These are phyloP conservation scores for Auanema freiburgensis DNA, from an alignment of 2,888 invertebrate genomes.

Conservation along the genomic window DNA sequence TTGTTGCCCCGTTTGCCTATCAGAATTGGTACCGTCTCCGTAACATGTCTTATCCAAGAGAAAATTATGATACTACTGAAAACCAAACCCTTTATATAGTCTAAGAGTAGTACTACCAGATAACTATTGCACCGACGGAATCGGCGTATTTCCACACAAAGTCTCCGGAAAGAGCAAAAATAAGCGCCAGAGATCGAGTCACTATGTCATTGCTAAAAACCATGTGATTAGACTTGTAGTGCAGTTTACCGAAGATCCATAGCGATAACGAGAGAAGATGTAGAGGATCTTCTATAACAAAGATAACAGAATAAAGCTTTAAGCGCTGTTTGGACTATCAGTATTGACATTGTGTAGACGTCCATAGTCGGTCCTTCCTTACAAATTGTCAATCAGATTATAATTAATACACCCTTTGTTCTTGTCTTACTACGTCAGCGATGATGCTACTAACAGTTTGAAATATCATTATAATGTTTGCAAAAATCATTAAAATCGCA, in stretches of 20 bases:
- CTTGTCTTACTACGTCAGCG: conserved; percentile 23
- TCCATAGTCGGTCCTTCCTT: too few species aligned
- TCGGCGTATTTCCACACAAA: conserved; percentile 66
- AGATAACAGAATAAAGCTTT: too few species aligned
- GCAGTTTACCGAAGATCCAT: not conserved
- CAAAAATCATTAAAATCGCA: conserved; percentile 67
- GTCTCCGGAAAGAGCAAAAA: conserved; percentile 66
- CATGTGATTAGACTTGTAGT: conserved; percentile 35
- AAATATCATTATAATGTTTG: conserved; percentile 54
- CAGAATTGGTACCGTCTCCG: conserved; percentile 55
- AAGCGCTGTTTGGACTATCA: too few species aligned
- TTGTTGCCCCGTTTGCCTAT: conserved; percentile 58
- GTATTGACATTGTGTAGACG: too few species aligned
- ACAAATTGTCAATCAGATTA: too few species aligned
- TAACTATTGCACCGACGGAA: conserved; percentile 67
- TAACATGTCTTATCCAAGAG: conserved; percentile 60
- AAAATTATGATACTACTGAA: conserved; percentile 58
- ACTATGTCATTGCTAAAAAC: conserved; percentile 69
- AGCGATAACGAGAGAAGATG: not conserved
- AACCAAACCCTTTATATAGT: not conserved
- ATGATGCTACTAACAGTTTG: conserved; percentile 34
- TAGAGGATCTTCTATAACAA: conserved; percentile 4
- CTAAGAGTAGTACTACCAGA: conserved; percentile 45
- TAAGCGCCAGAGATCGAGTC: conserved; percentile 66
- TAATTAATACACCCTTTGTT: not conserved